Base-by-base conservation (phyloP, 1,140 invertebrate species). In the Drosophila leontia region DNA sequence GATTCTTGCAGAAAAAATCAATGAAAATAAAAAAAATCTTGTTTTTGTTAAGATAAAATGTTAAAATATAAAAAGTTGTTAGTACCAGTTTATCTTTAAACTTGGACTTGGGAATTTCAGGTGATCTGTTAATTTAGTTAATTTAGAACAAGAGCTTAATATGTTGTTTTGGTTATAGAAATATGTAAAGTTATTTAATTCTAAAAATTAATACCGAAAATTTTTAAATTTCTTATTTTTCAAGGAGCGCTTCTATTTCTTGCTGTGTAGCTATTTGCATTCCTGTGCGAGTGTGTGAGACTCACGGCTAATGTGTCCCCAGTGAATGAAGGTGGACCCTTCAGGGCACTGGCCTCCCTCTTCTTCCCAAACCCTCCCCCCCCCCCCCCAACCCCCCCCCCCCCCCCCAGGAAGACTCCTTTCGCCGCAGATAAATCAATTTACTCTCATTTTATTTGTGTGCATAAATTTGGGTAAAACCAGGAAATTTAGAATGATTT, bases 371-470 rank as follows among this genome's bases (percentile, higher is more conserved):
- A 19, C 19, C 19, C 37, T 58, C 17, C 26, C 19, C 32, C 44
- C 39, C 56, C 29, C 17, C 44, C 39, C 56, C 29, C 17, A 47
- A n/a, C n/a, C n/a, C n/a, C 9, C 15, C 13, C 15, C 3, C 0
- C 4, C 37, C 60, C 44, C 39, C 56, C 29, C 17, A 47, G 41
- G 63, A 69, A 26, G 39, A 15, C 47, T 68, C 59, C 45, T 56
- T 77, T 58, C 55, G 65, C 58, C 61, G 58, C 81, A 90, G 85
- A 90, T 90, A 90, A 90, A 90, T 90, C 85, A 90, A 90, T 90
- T 90, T 90, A 85, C 86, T 79, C 71, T 85, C 61, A 90, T 90
- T 90, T 90, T 79, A 90, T 90, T 90, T 90, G 85, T 82, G 64
- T 90, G 85, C 86, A 90, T 90, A 82, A 85, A 90, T 85, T 90